A percentile compares a stretch with the other conserved stretches of the same genome.
These are phyloP conservation scores for Acrobasis consociella DNA, from an alignment of 2,888 invertebrate genomes.

Conservation along the genomic window DNA sequence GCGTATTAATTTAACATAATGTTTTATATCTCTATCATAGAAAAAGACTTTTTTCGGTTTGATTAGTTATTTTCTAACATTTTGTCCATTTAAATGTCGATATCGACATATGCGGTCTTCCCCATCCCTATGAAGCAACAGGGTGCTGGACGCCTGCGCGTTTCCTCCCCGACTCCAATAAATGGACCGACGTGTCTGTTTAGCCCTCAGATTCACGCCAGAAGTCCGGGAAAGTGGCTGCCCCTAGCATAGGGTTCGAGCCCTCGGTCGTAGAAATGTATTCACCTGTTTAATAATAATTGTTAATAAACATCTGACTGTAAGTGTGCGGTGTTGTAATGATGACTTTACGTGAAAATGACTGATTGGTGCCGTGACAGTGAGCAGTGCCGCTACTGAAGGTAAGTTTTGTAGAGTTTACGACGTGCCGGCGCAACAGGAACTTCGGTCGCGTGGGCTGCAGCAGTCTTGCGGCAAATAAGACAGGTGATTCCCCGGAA, in stretches of 20 bases:
- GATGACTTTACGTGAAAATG: constrained; percentile 55
- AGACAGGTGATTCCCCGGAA: neutral
- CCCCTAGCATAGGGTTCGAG: constrained; percentile 40
- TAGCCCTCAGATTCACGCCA: constrained; percentile 63
- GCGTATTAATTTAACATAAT: too few relatives aligned
- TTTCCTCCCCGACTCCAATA: constrained; percentile 63
- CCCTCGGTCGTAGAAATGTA: constrained; percentile 54
- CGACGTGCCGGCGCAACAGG: constrained; percentile 9
- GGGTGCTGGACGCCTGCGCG: constrained; percentile 81
- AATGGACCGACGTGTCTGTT: constrained; percentile 57
- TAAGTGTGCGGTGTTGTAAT: constrained; percentile 50
- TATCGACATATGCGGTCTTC: constrained; percentile 27
- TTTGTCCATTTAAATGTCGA: constrained; percentile 39
- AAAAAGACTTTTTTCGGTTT: too few relatives aligned
- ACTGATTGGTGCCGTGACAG: constrained; percentile 45
- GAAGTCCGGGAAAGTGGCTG: constrained; percentile 54
- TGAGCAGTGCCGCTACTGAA: constrained; percentile 48
- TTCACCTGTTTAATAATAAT: constrained; percentile 39
- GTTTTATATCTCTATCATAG: too few relatives aligned
- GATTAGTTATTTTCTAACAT: neutral
- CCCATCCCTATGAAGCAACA: constrained; percentile 73
- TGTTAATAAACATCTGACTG: constrained; percentile 40
- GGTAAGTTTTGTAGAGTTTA: constrained; percentile 50
- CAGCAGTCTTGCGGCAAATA: constrained; percentile 11
- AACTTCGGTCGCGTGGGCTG: constrained; percentile 6